A percentile compares a stretch with the other conserved stretches of the same genome.
Conservation (phyloP, 2,797 vertebrate genomes). For the Clarias pachynema region DNA sequence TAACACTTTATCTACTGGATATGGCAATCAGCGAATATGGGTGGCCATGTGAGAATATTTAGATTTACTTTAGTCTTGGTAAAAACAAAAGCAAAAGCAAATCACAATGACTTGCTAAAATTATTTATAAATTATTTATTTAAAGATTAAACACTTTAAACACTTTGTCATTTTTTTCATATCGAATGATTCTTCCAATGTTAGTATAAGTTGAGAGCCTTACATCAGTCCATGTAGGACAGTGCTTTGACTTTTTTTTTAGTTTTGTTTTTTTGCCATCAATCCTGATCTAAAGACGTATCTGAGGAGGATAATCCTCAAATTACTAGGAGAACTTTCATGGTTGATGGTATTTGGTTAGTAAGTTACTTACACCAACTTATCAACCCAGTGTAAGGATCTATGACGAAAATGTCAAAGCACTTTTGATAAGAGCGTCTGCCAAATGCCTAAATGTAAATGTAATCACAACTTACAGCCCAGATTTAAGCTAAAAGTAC, state of each 20-base stretch:
- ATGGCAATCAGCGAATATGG: conserved; percentile 1
- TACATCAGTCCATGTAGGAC: background rate
- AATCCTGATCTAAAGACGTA: background rate
- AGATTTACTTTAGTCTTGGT: background rate
- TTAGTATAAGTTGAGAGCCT: no score
- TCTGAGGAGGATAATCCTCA: no score
- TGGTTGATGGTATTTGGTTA: no score
- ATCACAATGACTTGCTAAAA: background rate
- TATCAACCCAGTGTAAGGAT: no score
- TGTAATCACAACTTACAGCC: background rate
- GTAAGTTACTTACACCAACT: no score
- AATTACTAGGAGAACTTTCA: no score
- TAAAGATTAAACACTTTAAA: background rate
- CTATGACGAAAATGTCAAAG: no score
- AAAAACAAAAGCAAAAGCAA: background rate
- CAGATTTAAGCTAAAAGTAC: background rate
- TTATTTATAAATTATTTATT: no score
- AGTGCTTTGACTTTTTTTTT: background rate
- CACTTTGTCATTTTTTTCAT: background rate
- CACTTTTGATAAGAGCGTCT: no score
- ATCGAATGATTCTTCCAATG: background rate
- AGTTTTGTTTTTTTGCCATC: no score
- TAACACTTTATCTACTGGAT: conserved; percentile 16
- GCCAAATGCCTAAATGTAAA: no score
- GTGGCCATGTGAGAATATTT: background rate